These are phyloP conservation scores for Lasiurus cinereus DNA, from an alignment of 2,113 vertebrate species.

Conservation along the genomic window DNA sequence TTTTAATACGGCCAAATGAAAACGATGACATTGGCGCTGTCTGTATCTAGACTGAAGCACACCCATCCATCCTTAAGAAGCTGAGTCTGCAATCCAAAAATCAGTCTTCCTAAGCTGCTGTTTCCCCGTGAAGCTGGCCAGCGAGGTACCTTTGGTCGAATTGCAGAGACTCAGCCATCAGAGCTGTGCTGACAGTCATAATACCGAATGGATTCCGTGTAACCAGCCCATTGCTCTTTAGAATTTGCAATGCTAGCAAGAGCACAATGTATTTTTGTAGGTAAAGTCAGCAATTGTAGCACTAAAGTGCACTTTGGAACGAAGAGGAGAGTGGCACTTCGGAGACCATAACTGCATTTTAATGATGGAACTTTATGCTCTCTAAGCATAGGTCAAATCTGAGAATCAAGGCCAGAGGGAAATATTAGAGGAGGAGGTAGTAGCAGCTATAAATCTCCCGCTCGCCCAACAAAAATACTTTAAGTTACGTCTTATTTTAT, in stretches of 20 bases:
- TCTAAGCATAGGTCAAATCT: slow-evolving; percentile 72
- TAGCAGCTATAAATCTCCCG: slow-evolving; percentile 34
- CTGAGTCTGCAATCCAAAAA: slow-evolving; percentile 67
- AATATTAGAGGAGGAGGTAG: slow-evolving; percentile 21
- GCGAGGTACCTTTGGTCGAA: slow-evolving; percentile 46
- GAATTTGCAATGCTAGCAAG: slow-evolving; percentile 77
- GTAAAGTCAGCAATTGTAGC: slow-evolving; percentile 79
- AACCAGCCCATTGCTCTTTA: slow-evolving; percentile 72
- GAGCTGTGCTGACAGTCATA: slow-evolving; percentile 76
- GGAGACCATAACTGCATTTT: slow-evolving; percentile 73
- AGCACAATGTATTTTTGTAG: slow-evolving; percentile 66
- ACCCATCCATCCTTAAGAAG: slow-evolving; percentile 62
- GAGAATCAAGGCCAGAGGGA: slow-evolving; percentile 63
- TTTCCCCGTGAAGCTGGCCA: slow-evolving; percentile 4
- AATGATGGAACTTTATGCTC: slow-evolving; percentile 69
- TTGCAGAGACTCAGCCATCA: slow-evolving; percentile 57
- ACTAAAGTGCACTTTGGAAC: slow-evolving; percentile 57
- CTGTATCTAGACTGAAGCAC: slow-evolving; percentile 35
- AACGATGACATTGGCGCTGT: slow-evolving; percentile 49
- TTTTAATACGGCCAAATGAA: slow-evolving; percentile 55
- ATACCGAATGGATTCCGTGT: slow-evolving; percentile 40
- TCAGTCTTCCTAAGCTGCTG: slow-evolving; percentile 58
- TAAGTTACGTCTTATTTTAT: slow-evolving; percentile 5
- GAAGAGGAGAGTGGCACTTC: slow-evolving; percentile 57
- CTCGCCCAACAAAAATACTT: slow-evolving; percentile 11